phyloP scores from a whole-genome alignment of 35 echinoderm and acorn worm species.

The Heliocidaris erythrogramma region DNA sequence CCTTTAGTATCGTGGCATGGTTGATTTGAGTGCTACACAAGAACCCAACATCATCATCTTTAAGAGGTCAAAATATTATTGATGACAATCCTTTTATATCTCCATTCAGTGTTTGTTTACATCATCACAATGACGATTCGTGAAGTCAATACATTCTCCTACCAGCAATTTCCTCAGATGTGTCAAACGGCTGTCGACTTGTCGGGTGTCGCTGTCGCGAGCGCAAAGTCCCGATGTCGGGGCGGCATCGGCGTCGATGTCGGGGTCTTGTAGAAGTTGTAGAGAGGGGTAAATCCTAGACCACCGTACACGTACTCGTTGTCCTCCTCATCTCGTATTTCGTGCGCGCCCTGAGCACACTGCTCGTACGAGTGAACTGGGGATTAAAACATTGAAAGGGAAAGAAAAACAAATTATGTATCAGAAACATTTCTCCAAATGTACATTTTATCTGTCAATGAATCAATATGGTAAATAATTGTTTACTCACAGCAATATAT shows the following conservation, averaged over 20 bases:
- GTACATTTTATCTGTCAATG: too few relatives aligned
- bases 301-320: constrained; percentile 90
- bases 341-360: constrained; percentile 52
- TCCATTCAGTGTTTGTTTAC: background rate
- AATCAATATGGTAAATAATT: too few relatives aligned
- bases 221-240: background rate
- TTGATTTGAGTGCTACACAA: too few relatives aligned
- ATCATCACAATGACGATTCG: background rate
- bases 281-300: constrained; percentile 72
- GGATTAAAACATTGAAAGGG: background rate
- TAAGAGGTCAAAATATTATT: too few relatives aligned
- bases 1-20: too few relatives aligned
- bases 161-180: background rate
- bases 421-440: too few relatives aligned
- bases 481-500: too few relatives aligned
- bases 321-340: constrained; percentile 91
- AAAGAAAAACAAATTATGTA: background rate
- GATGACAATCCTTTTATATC: too few relatives aligned
- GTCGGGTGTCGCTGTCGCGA: background rate
- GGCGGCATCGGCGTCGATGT: constrained; percentile 44
- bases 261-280: constrained; percentile 72
- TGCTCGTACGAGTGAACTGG: constrained; percentile 42
- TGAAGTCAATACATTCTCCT: background rate
- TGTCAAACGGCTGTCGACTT: constrained; percentile 29
- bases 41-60: too few relatives aligned